A percentile compares a stretch with the other conserved stretches of the same genome.
phyloP scores from a whole-genome alignment of 2,888 invertebrate genomes.

The Incurvaria masculella region DNA sequence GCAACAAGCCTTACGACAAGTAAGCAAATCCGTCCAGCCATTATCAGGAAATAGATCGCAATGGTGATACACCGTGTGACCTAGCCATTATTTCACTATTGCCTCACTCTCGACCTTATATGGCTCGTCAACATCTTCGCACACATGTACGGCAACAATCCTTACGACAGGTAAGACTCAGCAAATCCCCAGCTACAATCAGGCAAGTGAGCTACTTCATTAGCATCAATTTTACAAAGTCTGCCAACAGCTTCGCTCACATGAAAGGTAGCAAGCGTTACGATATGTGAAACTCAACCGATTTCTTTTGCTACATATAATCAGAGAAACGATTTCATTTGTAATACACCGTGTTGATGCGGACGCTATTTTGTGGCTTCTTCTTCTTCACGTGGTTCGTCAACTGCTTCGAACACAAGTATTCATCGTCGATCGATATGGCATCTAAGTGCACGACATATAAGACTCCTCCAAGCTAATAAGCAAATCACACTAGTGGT shows the following conservation, averaged over 20 bases:
- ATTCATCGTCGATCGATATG: too few relatives aligned
- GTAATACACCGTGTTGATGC: too few relatives aligned
- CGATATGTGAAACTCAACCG: conserved; percentile 58
- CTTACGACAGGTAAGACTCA: conserved; percentile 60
- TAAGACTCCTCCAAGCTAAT: too few relatives aligned
- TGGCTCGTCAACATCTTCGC: conserved; percentile 79
- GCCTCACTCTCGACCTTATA: conserved; percentile 70
- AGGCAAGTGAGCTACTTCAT: conserved; percentile 56
- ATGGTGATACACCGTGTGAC: too few relatives aligned
- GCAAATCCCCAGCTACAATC: neutral
- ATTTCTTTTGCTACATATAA: too few relatives aligned
- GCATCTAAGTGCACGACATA: too few relatives aligned
- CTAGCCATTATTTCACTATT: conserved; percentile 1
- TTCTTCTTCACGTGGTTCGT: too few relatives aligned
- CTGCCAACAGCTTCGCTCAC: conserved; percentile 75
- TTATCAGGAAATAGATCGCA: too few relatives aligned
- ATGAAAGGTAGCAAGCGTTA: conserved; percentile 59
- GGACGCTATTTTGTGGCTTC: too few relatives aligned
- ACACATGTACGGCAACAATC: conserved; percentile 61
- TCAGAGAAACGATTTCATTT: too few relatives aligned
- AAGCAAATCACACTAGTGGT: too few relatives aligned
- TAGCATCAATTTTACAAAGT: conserved; percentile 75
- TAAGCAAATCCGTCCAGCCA: conserved; percentile 27
- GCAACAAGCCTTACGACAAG: conserved; percentile 70
- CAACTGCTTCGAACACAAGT: too few relatives aligned